Conservation (phyloP, 2,113 vertebrate species). For the Zosterops japonicus region DNA sequence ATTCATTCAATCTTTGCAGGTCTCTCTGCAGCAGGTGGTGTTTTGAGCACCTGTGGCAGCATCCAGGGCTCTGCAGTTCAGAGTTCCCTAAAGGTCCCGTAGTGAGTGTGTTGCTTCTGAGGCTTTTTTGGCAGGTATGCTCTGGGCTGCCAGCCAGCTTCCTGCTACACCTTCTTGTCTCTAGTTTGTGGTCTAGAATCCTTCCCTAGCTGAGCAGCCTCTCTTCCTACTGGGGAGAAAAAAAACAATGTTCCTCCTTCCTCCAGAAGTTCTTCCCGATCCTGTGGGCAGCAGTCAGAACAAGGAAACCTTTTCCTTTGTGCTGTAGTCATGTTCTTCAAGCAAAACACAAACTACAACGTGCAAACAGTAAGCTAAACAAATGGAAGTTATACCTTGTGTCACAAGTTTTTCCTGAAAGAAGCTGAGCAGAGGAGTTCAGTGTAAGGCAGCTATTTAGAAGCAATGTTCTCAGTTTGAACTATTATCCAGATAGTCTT, state of each 20-base stretch:
- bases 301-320: constrained; percentile 48
- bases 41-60: neutral
- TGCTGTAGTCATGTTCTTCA: constrained; percentile 57
- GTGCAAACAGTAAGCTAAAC: constrained; percentile 49
- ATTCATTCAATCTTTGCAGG: neutral
- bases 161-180: neutral
- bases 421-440: neutral
- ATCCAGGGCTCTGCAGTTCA: neutral
- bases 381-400: neutral
- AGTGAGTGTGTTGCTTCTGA: neutral
- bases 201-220: neutral
- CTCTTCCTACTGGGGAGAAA: neutral
- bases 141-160: constrained; percentile 1
- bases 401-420: neutral
- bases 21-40: neutral
- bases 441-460: neutral
- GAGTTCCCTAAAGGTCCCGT: neutral
- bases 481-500: neutral
- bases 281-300: constrained; percentile 44
- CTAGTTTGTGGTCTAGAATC: neutral
- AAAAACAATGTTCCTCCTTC: constrained; percentile 50
- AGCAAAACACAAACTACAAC: constrained; percentile 53
- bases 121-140: neutral
- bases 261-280: constrained; percentile 44
- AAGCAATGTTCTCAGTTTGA: neutral